Evolutionary conservation across 2,797 vertebrate species (phyloP), one percentile per base, ranked within the genome.

Genomic region (Phrynocephalus forsythii): DNA sequence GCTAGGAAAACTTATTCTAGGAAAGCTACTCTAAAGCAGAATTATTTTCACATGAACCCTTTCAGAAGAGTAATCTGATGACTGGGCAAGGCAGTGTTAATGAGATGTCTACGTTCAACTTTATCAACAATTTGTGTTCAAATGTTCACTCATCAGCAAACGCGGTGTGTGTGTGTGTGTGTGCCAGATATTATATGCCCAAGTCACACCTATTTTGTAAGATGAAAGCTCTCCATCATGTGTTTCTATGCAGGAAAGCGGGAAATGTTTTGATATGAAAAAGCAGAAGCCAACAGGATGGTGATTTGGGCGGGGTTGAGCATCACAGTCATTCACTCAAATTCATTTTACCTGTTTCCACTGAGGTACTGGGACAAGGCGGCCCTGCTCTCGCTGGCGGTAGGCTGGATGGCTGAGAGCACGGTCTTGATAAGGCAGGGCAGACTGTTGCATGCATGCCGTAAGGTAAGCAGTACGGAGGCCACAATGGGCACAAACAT

Each of bases 341-440:
- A 87, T 76, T 89, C 91, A 89, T 87, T 97, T 99, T 99, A 99
- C 99, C 99, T 99, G 98, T 97, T 98, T 99, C 98, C 98, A 99
- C 82, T 97, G 98, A 38, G 98, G 98, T 76, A 96, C 94, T 88
- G 97, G 96, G 82, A 96, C 97, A 96, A 97, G 95, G 63, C 91
- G 95, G 87, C 97, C 95, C 90, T 98, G 97, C 96, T 98, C 97
- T 93, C 96, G 97, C 88, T 93, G 92, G 92, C 95, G 96, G 94
- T 94, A 94, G 93, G 95, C 94, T 63, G 97, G 95, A 28, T 94
- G 97, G 96, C 96, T 93, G 94, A 97, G 96, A 95, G 97, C 94
- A 94, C 95, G 94, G 75, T 98, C 97, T 97, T 98, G 96, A 67
- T 98, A 98, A 95, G 98, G 98, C 95, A 98, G 97, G 94, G 94